These are phyloP conservation scores for Acanthopleura granulata DNA, from an alignment of 2,888 invertebrate genomes.

Conservation along the genomic window DNA sequence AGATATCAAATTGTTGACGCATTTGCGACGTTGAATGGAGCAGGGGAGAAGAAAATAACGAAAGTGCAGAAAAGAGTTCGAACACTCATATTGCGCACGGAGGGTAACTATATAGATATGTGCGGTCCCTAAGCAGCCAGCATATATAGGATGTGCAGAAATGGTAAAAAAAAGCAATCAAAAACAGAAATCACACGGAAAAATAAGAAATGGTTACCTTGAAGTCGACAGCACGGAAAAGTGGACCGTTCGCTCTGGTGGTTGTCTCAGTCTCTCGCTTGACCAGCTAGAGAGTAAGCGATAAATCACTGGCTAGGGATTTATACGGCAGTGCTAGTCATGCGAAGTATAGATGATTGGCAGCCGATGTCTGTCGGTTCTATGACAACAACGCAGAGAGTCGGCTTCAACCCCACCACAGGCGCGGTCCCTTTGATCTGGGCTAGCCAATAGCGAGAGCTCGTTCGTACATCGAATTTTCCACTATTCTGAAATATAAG, in stretches of 20 bases:
- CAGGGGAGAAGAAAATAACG: neutral
- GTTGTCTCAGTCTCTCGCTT: constrained; percentile 5
- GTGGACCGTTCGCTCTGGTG: constrained; percentile 17
- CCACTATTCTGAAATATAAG: too few relatives aligned
- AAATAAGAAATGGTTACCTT: constrained; percentile 18
- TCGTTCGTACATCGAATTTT: too few relatives aligned
- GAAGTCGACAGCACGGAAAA: constrained; percentile 15
- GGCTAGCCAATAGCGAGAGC: constrained; percentile 10
- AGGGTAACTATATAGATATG: too few relatives aligned
- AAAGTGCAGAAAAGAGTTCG: too few relatives aligned
- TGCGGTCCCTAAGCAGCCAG: neutral
- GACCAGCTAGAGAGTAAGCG: constrained; percentile 3
- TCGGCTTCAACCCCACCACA: neutral
- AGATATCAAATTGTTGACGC: constrained; percentile 3
- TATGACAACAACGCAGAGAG: neutral
- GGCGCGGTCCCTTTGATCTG: constrained; percentile 6
- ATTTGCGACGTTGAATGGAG: neutral
- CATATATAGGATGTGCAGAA: neutral
- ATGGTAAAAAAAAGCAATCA: constrained; percentile 13
- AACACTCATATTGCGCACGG: too few relatives aligned
- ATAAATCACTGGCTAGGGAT: constrained; percentile 13
- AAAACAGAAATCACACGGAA: constrained; percentile 17
- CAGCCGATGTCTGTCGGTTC: neutral
- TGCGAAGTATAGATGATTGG: constrained; percentile 13
- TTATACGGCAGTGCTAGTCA: constrained; percentile 2